These are phyloP conservation scores for Phaonia tiefii DNA, from an alignment of 2,888 invertebrate genomes.

Conservation along the genomic window DNA sequence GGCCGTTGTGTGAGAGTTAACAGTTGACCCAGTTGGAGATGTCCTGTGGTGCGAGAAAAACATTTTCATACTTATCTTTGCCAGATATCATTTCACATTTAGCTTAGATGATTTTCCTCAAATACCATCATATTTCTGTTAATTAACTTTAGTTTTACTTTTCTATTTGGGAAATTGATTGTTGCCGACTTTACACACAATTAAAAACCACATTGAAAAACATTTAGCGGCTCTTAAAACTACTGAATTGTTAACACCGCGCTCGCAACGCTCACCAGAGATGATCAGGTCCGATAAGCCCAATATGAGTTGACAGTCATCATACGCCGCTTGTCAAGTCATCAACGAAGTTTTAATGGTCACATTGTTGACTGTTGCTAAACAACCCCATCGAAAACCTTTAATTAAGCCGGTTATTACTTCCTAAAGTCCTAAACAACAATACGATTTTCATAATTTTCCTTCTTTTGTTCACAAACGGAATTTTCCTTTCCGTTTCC, in stretches of 20 bases:
- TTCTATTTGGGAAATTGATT: constrained; percentile 7
- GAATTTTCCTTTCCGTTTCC: background rate
- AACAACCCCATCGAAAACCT: constrained; percentile 42
- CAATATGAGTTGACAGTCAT: constrained; percentile 30
- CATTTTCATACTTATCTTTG: constrained; percentile 56
- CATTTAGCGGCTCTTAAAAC: constrained; percentile 70
- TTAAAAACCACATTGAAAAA: constrained; percentile 75
- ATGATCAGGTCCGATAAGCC: constrained; percentile 62
- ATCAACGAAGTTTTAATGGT: constrained; percentile 9
- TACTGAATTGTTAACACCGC: constrained; percentile 42
- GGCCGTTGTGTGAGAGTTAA: constrained; percentile 47
- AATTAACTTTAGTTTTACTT: constrained; percentile 70
- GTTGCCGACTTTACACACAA: constrained; percentile 69
- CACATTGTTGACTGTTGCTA: background rate
- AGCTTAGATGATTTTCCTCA: constrained; percentile 53
- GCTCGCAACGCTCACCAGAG: constrained; percentile 14
- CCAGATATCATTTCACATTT: constrained; percentile 53
- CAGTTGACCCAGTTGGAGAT: constrained; percentile 50
- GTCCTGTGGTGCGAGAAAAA: constrained; percentile 48
- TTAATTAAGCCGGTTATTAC: constrained; percentile 54
- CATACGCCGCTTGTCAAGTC: constrained; percentile 54
- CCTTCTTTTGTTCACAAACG: constrained; percentile 1
- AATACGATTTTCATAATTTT: constrained; percentile 27
- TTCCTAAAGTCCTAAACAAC: constrained; percentile 18
- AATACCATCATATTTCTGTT: constrained; percentile 71